A percentile compares a stretch with the other conserved stretches of the same genome.
phyloP scores from a whole-genome alignment of 2,888 invertebrate species.

The Ptychoptera albimana region DNA sequence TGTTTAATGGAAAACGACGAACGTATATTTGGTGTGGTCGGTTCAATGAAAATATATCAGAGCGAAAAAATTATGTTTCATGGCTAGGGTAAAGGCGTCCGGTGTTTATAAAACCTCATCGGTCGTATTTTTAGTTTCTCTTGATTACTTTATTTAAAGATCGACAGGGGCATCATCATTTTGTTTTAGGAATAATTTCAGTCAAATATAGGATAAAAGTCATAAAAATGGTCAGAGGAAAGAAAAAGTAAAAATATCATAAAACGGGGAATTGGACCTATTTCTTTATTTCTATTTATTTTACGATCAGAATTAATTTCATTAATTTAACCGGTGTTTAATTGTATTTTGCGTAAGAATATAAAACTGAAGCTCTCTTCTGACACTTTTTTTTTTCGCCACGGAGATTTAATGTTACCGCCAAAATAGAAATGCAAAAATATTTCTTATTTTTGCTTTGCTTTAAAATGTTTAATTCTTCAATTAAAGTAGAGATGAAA shows the following conservation, averaged over 20 bases:
- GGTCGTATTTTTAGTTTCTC: not conserved
- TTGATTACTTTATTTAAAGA: not conserved
- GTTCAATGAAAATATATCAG: no score
- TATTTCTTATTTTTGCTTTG: no score
- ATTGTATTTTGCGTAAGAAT: not conserved
- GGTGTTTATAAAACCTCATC: not conserved
- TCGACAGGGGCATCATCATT: not conserved
- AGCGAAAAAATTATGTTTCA: no score
- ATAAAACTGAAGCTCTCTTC: no score
- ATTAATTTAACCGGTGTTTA: slow-evolving; percentile 7
- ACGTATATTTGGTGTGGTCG: no score
- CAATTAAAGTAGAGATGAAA: no score
- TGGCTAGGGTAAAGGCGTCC: not conserved
- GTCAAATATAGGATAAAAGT: not conserved
- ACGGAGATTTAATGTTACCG: no score
- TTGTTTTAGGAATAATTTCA: not conserved
- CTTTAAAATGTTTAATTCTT: no score
- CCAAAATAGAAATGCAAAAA: no score
- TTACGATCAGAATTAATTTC: slow-evolving; percentile 7
- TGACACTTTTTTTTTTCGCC: no score
- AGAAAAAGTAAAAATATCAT: not conserved
- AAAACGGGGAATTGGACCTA: no score
- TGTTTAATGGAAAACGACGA: no score
- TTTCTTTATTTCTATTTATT: not conserved
- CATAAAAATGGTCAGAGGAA: not conserved